These are phyloP conservation scores for Pygoscelis antarcticus DNA, from an alignment of 2,113 vertebrate genomes.

Conservation along the genomic window DNA sequence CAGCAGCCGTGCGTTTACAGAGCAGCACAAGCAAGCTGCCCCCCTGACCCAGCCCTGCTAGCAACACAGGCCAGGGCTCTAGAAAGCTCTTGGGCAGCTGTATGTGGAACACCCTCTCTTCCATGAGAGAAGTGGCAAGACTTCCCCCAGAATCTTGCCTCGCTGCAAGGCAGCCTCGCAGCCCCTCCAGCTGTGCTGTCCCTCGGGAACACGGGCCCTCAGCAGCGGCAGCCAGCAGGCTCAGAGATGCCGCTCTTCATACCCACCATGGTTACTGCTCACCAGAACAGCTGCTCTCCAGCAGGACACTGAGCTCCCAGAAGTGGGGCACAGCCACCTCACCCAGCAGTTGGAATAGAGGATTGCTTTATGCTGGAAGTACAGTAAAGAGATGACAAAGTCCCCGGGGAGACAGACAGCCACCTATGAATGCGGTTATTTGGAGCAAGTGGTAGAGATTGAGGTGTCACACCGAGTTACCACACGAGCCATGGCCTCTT, in stretches of 20 bases:
- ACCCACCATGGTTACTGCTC: background rate
- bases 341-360: background rate
- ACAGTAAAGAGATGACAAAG: background rate
- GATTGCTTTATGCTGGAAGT: constrained; percentile 7
- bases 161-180: background rate
- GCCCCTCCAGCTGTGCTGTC: background rate
- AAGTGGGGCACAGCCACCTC: background rate
- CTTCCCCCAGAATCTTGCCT: too few species aligned
- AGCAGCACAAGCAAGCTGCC: background rate
- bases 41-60: background rate
- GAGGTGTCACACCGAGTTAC: constrained; percentile 19
- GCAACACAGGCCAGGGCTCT: background rate
- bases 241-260: background rate
- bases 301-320: background rate
- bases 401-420: background rate
- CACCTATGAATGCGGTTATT: accelerated
- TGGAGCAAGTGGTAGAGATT: background rate
- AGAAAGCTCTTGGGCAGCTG: background rate
- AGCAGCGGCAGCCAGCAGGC: background rate
- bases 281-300: background rate
- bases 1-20: background rate
- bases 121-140: background rate
- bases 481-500: constrained; percentile 40
- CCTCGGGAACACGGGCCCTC: too few species aligned
- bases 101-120: background rate